Evolutionary conservation across 2,113 vertebrate species (phyloP).

Genomic region (Pituophis catenifer): DNA sequence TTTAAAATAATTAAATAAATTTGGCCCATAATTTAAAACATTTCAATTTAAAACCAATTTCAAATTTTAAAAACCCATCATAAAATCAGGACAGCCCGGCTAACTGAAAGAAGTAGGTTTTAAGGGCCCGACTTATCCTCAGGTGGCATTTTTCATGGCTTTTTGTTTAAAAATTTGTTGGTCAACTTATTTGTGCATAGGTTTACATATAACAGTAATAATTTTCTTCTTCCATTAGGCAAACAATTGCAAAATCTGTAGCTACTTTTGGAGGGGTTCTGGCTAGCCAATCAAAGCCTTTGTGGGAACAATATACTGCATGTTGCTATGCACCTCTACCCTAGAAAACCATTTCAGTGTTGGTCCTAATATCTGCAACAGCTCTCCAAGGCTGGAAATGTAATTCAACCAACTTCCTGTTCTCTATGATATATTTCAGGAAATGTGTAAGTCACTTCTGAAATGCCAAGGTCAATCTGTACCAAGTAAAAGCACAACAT

Average conservation of each 20-base stretch:
- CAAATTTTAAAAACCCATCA: too few relatives aligned
- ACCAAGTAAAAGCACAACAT: neutral
- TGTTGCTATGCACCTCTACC: neutral
- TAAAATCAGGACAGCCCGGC: too few relatives aligned
- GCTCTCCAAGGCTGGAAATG: neutral
- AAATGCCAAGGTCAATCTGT: neutral
- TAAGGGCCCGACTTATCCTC: neutral
- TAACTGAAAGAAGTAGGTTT: too few relatives aligned
- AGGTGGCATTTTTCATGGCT: neutral
- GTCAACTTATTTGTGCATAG: neutral
- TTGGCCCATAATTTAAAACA: too few relatives aligned
- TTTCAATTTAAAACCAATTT: too few relatives aligned
- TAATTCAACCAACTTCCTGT: neutral
- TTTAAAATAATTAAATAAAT: too few relatives aligned
- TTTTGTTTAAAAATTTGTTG: neutral
- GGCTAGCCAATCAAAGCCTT: neutral
- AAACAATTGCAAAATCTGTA: neutral
- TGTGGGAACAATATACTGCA: neutral
- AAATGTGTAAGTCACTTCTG: neutral
- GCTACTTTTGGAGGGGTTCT: neutral
- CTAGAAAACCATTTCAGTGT: neutral
- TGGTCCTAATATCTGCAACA: neutral
- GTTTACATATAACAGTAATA: neutral
- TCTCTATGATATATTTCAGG: neutral
- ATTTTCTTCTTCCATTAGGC: neutral